Percentiles rank a stretch among this genome's conserved stretches.
These are phyloP conservation scores for Anadara kagoshimensis DNA, from an alignment of 1,140 invertebrate genomes.

Conservation along the genomic window DNA sequence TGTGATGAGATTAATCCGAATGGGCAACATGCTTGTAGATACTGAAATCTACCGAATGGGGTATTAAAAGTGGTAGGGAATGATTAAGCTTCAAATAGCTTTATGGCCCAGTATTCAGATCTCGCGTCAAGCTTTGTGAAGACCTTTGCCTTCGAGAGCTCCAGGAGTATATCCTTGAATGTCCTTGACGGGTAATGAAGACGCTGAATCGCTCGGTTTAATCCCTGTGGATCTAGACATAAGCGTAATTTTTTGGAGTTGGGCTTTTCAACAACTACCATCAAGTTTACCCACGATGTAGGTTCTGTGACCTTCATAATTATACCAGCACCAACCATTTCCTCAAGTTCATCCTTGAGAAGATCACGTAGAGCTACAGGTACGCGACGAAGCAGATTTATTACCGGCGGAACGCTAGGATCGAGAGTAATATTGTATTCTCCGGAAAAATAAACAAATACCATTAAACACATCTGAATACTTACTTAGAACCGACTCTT, in stretches of 20 bases:
- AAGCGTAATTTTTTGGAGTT: conserved; percentile 4
- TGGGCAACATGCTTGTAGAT: too few relatives aligned
- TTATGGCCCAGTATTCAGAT: conserved; percentile 70
- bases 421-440: too few relatives aligned
- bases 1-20: background rate
- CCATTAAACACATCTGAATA: too few relatives aligned
- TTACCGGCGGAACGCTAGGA: too few relatives aligned
- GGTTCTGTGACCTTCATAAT: background rate
- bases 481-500: too few relatives aligned
- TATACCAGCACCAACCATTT: background rate
- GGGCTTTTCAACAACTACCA: too few relatives aligned
- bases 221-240: conserved; percentile 13
- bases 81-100: conserved; percentile 60
- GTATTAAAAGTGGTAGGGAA: background rate
- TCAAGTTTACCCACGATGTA: background rate
- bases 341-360: background rate
- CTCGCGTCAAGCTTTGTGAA: conserved; percentile 55
- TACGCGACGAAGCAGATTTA: background rate
- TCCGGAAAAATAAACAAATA: conserved; percentile 75
- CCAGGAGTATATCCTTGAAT: conserved; percentile 13
- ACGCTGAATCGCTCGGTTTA: background rate
- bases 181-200: conserved; percentile 17
- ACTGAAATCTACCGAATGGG: background rate
- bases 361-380: background rate
- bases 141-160: conserved; percentile 21